Evolutionary conservation across 1,140 invertebrate genomes (phyloP), one percentile per base, ranked within the genome.

Genomic region (Ladona fulva): DNA sequence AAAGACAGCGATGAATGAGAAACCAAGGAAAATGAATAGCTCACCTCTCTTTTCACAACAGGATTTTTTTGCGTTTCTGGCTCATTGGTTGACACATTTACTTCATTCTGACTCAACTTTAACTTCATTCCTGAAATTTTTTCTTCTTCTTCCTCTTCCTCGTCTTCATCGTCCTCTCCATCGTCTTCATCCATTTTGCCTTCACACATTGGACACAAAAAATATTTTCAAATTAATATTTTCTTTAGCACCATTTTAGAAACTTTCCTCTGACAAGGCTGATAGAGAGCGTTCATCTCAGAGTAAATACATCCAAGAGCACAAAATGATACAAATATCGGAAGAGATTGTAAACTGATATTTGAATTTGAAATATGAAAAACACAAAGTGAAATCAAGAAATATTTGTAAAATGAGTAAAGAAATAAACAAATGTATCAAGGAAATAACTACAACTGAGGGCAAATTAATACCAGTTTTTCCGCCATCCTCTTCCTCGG

Each of bases 171-270:
- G 74, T 85, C 84, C 19, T 83, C 83, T 78, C 84, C 82, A 78
- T 84, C 85, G 81, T 81, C 79, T 22, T 86, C 86, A 80, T 86
- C 88, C 73, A 86, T 84, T 84, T 88, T 87, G 74, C 86, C 86
- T 74, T 86, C 84, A 42, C 88, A 85, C 44, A 87, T 84, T 11
- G 88, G 87, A 79, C 88, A 86, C 25, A 82, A 81, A 25, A 84
- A 80, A 0, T 84, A 85, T 80, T 88, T 87, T 87, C 87, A 81
- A 89, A 89, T 76, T 19, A 74, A 79, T 89, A 87, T 76, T 76
- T 77, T 76, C 16, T 52, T 14, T 1, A 25, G 22, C 42, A 5
- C 19, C 3, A n/a, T n/a, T 24, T 73, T 37, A 5, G 29, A n/a
- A n/a, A n/a, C n/a, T n/a, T n/a, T n/a, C n/a, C n/a, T n/a, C n/a